A percentile compares a stretch with the other conserved stretches of the same genome.
Evolutionary conservation across 2,888 invertebrate genomes (phyloP).

Genomic region (Melanophora roralis): DNA sequence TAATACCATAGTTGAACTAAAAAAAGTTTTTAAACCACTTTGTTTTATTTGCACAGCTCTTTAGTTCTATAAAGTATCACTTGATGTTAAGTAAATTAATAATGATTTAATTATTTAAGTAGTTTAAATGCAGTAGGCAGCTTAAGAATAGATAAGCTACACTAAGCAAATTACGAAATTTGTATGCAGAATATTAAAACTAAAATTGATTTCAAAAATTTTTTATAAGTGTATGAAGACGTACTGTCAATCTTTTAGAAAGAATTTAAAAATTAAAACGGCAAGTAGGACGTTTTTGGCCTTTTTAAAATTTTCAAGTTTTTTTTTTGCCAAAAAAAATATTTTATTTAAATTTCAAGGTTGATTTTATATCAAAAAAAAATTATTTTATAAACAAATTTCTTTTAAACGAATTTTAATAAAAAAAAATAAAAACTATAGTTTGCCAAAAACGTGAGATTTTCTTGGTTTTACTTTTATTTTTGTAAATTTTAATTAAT

Average conservation of each 20-base stretch:
- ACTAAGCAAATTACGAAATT: too few species aligned
- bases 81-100: too few species aligned
- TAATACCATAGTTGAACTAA: too few species aligned
- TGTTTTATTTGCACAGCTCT: too few species aligned
- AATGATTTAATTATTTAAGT: too few species aligned
- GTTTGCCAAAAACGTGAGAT: not conserved
- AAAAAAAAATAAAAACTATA: not conserved
- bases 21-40: too few species aligned
- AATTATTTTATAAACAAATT: not conserved
- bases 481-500: constrained; percentile 16
- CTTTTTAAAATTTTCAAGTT: not conserved
- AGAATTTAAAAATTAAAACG: not conserved
- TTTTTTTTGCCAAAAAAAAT: not conserved
- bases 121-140: too few species aligned
- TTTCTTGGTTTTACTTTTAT: not conserved
- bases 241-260: not conserved
- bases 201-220: too few species aligned
- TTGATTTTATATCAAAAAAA: not conserved
- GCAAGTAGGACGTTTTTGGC: not conserved
- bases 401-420: not conserved
- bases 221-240: not conserved
- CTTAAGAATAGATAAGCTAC: too few species aligned
- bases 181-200: too few species aligned
- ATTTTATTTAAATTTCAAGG: not conserved
- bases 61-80: too few species aligned